Conservation (phyloP, 2,113 vertebrate genomes). For the Trichechus manatus region DNA sequence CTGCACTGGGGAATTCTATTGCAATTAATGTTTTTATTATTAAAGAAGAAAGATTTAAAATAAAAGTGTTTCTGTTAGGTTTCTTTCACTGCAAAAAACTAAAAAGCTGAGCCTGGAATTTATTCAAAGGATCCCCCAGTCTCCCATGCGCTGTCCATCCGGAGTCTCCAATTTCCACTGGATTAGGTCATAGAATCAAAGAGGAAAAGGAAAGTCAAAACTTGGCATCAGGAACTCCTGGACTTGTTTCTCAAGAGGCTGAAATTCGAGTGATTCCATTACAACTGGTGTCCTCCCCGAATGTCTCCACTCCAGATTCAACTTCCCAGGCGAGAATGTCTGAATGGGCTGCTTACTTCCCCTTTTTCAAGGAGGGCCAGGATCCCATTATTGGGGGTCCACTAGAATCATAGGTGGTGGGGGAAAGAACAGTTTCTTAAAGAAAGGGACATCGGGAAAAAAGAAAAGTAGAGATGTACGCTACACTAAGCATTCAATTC, state of each 20-base stretch:
- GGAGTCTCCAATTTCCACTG: not conserved
- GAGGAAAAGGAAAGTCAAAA: not conserved
- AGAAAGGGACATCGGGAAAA: not conserved
- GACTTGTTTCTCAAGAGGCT: not conserved
- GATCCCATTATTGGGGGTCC: not conserved
- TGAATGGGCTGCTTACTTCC: not conserved
- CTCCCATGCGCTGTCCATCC: not conserved
- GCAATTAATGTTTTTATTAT: slow-evolving; percentile 13
- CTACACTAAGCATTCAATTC: not conserved
- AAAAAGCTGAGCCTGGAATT: not conserved
- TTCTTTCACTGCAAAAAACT: not conserved
- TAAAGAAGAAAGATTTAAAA: slow-evolving; percentile 3
- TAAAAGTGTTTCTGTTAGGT: not conserved
- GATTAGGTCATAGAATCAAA: not conserved
- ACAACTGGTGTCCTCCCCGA: not conserved
- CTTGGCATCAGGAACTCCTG: not conserved
- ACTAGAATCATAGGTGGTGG: not conserved
- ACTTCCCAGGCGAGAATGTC: not conserved
- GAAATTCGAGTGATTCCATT: not conserved
- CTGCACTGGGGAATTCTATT: not conserved
- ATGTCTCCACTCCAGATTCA: not conserved
- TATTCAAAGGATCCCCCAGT: not conserved
- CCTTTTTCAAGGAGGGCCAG: not conserved
- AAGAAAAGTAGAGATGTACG: not conserved
- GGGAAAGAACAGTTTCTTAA: not conserved